Evolutionary conservation across 2,888 invertebrate species (phyloP), one percentile per base, ranked within the genome.

Genomic region (Orthosia cruda): DNA sequence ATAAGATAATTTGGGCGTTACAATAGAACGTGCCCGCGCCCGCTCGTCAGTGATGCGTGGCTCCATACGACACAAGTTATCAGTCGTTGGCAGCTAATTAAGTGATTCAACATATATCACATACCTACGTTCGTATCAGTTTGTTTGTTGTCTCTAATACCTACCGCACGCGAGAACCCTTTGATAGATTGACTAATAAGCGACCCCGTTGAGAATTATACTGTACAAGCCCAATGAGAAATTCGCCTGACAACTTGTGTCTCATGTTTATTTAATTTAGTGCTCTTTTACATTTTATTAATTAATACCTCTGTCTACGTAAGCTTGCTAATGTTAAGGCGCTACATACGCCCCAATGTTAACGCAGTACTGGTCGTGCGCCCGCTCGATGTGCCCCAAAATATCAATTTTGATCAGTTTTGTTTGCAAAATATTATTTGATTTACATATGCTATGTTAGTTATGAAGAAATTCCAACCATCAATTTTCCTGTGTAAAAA

Each of bases 161-260:
- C 83, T 84, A 89, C 87, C 84, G 86, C 90, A 89, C 87, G 87
- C 87, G 73, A 90, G 81, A 71, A 76, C 85, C 70, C 76, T 90
- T 91, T 91, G 90, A 92, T 91, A 91, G 88, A 92, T 92, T 92
- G 91, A 92, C 90, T 92, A 92, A 92, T 93, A 91, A 89, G 88
- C 88, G 88, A 91, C 90, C 91, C 90, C 80, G 74, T 84, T 76
- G 79, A 84, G 80, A 83, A 87, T 86, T 81, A 26, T 26, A 82
- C 72, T 58, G 68, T 78, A 86, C 86, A 80, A 84, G 71, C 65
- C 77, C 82, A 83, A 86, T 86, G 86, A 88, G 84, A 88, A 85
- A 87, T 89, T 86, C 78, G 78, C 83, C 81, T 87, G 86, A 86
- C 88, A 83, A 86, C 83, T 87, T 85, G 79, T 62, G 79, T 69